Evolutionary conservation across 2,888 invertebrate genomes (phyloP).

Genomic region (Synergus umbraculus): DNA sequence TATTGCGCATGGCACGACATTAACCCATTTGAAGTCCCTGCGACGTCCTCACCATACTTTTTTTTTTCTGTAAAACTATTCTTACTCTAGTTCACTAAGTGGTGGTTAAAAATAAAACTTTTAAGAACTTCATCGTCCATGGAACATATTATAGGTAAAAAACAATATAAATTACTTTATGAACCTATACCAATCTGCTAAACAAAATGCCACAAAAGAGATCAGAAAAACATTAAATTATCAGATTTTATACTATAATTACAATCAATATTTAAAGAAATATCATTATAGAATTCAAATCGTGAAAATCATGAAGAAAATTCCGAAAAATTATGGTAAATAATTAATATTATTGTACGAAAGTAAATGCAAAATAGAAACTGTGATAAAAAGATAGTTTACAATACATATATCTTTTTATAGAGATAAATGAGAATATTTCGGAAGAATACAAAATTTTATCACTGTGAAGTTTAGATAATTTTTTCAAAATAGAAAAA

Average conservation of each 20-base stretch:
- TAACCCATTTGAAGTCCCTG: conserved; percentile 23
- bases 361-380: no score
- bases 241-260: no score
- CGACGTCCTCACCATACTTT: conserved; percentile 4
- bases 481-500: not conserved
- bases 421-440: no score
- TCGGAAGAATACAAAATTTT: no score
- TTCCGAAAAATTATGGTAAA: no score
- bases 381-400: no score
- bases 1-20: conserved; percentile 18
- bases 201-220: not conserved
- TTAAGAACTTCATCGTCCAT: not conserved
- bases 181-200: not conserved
- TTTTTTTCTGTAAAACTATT: conserved; percentile 17
- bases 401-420: no score
- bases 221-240: not conserved
- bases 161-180: not conserved
- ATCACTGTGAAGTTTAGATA: no score
- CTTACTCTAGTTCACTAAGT: not conserved
- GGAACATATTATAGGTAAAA: not conserved
- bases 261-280: no score
- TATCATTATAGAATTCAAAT: no score
- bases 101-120: conserved; percentile 29
- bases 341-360: no score
- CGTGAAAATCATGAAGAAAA: no score